These are phyloP conservation scores for Geococcyx californianus DNA, from an alignment of 2,113 vertebrate genomes.

Conservation along the genomic window DNA sequence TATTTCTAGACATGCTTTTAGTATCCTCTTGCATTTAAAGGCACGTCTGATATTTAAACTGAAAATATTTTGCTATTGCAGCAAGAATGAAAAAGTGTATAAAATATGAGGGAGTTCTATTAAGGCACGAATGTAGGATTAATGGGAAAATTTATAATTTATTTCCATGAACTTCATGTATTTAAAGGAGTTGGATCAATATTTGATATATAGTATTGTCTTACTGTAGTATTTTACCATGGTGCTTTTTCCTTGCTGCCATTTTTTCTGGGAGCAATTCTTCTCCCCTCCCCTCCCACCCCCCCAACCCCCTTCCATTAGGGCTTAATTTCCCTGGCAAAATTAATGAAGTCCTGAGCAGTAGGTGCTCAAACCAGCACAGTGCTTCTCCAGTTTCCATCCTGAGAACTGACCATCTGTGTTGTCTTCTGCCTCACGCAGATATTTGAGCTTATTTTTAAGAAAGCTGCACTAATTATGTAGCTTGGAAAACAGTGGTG, in stretches of 20 bases:
- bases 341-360: neutral
- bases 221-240: neutral
- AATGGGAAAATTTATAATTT: neutral
- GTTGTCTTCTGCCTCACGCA: neutral
- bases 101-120: neutral
- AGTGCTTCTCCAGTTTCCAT: neutral
- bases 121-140: neutral
- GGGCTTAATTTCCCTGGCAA: neutral
- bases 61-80: slow-evolving; percentile 3
- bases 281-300: no score
- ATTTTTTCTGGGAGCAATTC: neutral
- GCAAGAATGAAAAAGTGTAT: neutral
- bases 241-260: slow-evolving; percentile 10
- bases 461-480: neutral
- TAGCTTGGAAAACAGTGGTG: neutral
- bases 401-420: neutral
- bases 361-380: neutral
- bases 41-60: neutral
- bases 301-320: neutral
- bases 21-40: neutral
- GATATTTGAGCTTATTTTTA: neutral
- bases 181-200: slow-evolving; percentile 16
- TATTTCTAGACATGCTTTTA: neutral
- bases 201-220: slow-evolving; percentile 6
- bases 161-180: slow-evolving; percentile 14